Evolutionary conservation across 1,140 invertebrate species (phyloP), one percentile per base, ranked within the genome.

Genomic region (Bombyx mandarina): DNA sequence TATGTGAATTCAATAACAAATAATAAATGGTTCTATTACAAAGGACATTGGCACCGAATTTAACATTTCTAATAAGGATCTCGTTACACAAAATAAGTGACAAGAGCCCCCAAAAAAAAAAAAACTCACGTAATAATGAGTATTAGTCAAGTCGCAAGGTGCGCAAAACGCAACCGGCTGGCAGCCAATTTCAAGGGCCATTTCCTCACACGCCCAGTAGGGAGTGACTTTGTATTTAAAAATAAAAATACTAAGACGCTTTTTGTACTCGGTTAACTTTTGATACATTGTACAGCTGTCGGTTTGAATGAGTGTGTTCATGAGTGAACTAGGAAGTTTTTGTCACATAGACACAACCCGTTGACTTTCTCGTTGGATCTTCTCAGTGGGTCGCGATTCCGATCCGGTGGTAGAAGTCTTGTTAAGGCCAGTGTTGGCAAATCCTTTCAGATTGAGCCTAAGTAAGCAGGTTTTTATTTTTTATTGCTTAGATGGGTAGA

Each of bases 161-260:
- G 77, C 56, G 72, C 71, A 59, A 69, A 73, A 69, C 66, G 67
- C 67, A 69, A 75, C 67, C 66, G 67, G 65, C 62, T 63, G 70
- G 66, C 60, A 67, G 61, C 66, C 69, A 79, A 82, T 82, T 82
- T 82, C 79, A 82, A 77, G 79, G 75, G 69, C 65, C 75, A 82
- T 82, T 82, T 79, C 69, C 69, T 66, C 67, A 68, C 72, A 74
- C 71, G 67, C 71, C 73, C 71, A 52, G 52, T 45, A 52, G 47
- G 61, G 61, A 57, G 57, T 52, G 63, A 55, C 62, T 58, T 55
- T 53, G 58, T 47, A 58, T 68, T 54, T 65, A 66, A 72, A 72
- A 78, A 63, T 61, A 58, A 66, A 71, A 77, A 70, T 60, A 35
- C 65, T 60, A 67, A 71, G 67, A 67, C 52, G 54, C 51, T 55